Conservation (phyloP, 2,888 invertebrate species). For the Melitaea athalia region DNA sequence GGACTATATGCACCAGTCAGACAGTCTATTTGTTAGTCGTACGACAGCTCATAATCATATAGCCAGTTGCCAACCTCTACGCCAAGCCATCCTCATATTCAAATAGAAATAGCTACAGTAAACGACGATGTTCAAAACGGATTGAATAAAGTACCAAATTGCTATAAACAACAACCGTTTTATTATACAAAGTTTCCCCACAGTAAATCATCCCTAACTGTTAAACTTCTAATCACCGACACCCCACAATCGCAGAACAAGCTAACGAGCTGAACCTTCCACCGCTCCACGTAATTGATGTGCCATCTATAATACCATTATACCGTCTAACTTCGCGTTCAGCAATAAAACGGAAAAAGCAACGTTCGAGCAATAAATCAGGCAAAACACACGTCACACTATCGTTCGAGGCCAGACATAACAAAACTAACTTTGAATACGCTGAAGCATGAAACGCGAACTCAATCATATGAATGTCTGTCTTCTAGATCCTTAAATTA, state of each 20-base stretch:
- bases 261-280: conserved; percentile 46
- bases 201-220: conserved; percentile 14
- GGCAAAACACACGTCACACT: conserved; percentile 49
- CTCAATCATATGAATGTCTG: conserved; percentile 61
- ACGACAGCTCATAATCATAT: too few species aligned
- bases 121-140: not conserved
- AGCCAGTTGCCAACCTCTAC: too few species aligned
- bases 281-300: conserved; percentile 55
- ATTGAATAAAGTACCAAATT: not conserved
- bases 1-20: too few species aligned
- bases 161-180: conserved; percentile 1
- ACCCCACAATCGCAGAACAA: conserved; percentile 19
- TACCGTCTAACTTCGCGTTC: conserved; percentile 52
- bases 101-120: not conserved
- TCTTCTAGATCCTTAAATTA: conserved; percentile 12
- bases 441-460: conserved; percentile 54
- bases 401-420: conserved; percentile 60
- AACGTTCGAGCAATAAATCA: conserved; percentile 61
- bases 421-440: conserved; percentile 62
- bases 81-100: too few species aligned
- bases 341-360: conserved; percentile 45
- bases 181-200: not conserved
- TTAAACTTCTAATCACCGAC: conserved; percentile 25
- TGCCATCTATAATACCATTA: conserved; percentile 52
- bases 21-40: too few species aligned